Percentiles rank a stretch among this genome's conserved stretches.
Conservation (phyloP, 2,888 invertebrate genomes). For the Lepidochitona cinerea region DNA sequence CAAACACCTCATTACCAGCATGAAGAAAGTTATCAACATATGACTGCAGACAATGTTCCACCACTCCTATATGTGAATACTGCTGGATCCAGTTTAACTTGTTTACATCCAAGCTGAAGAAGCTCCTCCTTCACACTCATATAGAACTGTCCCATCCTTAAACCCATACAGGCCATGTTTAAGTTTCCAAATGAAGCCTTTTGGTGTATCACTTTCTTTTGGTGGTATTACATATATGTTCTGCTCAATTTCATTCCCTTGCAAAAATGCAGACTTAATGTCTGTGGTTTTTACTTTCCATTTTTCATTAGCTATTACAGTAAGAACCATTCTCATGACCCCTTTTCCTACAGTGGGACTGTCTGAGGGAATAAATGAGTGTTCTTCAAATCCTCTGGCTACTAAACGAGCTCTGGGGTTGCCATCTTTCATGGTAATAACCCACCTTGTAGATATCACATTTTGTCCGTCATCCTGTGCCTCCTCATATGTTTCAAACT, state of each 20-base stretch:
- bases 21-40: too few relatives aligned
- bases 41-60: too few relatives aligned
- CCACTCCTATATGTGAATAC: too few relatives aligned
- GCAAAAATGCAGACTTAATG: constrained; percentile 38
- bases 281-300: constrained; percentile 40
- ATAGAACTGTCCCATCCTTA: too few relatives aligned
- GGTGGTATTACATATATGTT: not conserved
- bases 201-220: not conserved
- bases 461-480: not conserved
- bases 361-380: not conserved
- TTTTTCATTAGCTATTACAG: constrained; percentile 19
- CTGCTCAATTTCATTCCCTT: constrained; percentile 24
- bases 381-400: not conserved
- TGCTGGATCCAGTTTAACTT: too few relatives aligned
- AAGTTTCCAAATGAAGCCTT: too few relatives aligned
- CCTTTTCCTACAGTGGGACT: not conserved
- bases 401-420: not conserved
- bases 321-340: constrained; percentile 19
- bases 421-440: not conserved
- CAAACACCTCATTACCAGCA: not conserved
- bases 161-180: too few relatives aligned
- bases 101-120: too few relatives aligned
- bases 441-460: not conserved
- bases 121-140: too few relatives aligned
- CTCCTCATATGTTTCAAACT: not conserved